Evolutionary conservation across 1,140 invertebrate species (phyloP).

Genomic region (Saccostrea echinata): DNA sequence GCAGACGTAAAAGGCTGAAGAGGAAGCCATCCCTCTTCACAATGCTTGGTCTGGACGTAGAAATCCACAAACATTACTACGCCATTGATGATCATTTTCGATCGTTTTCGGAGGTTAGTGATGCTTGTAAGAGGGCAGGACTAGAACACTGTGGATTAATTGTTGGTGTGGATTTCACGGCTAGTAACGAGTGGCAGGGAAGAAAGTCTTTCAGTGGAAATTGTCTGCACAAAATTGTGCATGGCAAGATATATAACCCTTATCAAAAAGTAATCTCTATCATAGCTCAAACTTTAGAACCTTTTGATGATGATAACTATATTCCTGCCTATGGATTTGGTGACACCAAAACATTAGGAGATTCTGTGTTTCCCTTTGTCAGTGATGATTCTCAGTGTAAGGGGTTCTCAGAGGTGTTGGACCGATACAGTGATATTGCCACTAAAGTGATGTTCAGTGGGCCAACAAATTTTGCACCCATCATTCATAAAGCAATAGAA

Average conservation of each 20-base stretch:
- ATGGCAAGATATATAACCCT: constrained; percentile 73
- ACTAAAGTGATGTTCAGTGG: constrained; percentile 78
- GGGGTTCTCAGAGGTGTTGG: constrained; percentile 80
- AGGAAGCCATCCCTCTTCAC: constrained; percentile 70
- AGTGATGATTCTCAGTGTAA: constrained; percentile 72
- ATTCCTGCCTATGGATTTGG: constrained; percentile 82
- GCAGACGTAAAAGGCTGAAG: constrained; percentile 49
- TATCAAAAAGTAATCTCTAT: constrained; percentile 81
- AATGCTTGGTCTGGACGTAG: constrained; percentile 66
- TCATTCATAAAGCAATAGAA: constrained; percentile 81
- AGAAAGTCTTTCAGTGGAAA: constrained; percentile 80
- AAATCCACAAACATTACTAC: constrained; percentile 63
- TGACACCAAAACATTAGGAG: constrained; percentile 79
- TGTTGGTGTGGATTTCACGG: constrained; percentile 82
- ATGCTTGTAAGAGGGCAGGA: constrained; percentile 79
- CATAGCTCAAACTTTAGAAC: constrained; percentile 81
- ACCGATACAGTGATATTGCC: constrained; percentile 73
- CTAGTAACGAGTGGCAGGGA: constrained; percentile 83
- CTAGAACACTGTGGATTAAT: constrained; percentile 80
- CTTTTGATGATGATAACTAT: constrained; percentile 78
- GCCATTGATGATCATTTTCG: constrained; percentile 76
- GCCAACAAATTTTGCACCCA: constrained; percentile 82
- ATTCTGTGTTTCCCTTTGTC: constrained; percentile 80
- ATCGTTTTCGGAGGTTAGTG: constrained; percentile 76
- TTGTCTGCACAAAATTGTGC: constrained; percentile 78